These are phyloP conservation scores for Hesperia comma DNA, from an alignment of 2,888 invertebrate genomes.

Conservation along the genomic window DNA sequence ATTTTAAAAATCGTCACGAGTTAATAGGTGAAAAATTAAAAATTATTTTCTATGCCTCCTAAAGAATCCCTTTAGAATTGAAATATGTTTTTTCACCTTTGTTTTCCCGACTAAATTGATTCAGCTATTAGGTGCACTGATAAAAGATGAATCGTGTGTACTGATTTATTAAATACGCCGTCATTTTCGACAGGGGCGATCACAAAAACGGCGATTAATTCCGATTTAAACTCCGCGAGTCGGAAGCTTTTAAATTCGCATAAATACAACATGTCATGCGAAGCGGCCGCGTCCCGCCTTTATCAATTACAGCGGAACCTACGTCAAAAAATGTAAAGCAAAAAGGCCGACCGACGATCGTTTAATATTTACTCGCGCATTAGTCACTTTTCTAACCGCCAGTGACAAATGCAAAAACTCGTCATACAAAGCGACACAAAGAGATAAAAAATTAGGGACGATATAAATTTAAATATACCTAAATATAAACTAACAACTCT, in stretches of 20 bases:
- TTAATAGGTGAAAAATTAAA: too few species aligned
- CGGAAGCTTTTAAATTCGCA: constrained; percentile 78
- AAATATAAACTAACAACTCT: too few species aligned
- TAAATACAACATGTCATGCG: constrained; percentile 79
- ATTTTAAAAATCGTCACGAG: too few species aligned
- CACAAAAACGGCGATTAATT: constrained; percentile 72
- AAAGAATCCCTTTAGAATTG: too few species aligned
- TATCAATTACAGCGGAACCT: constrained; percentile 75
- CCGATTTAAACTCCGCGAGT: constrained; percentile 70
- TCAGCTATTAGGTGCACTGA: constrained; percentile 3
- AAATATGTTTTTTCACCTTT: too few species aligned
- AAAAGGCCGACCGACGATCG: constrained; percentile 54
- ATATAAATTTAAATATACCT: too few species aligned
- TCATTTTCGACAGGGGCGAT: constrained; percentile 60
- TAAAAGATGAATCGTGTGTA: constrained; percentile 11
- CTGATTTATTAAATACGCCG: constrained; percentile 41
- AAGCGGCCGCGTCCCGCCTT: constrained; percentile 66
- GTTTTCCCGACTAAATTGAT: neutral
- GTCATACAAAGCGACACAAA: too few species aligned
- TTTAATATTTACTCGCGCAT: constrained; percentile 62
- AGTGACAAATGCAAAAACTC: neutral
- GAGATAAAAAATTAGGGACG: too few species aligned
- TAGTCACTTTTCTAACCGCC: constrained; percentile 30
- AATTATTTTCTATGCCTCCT: too few species aligned
- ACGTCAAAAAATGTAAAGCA: constrained; percentile 64